Base-by-base conservation (phyloP, 2,888 invertebrate species). In the Mesopsocus fuscifrons region DNA sequence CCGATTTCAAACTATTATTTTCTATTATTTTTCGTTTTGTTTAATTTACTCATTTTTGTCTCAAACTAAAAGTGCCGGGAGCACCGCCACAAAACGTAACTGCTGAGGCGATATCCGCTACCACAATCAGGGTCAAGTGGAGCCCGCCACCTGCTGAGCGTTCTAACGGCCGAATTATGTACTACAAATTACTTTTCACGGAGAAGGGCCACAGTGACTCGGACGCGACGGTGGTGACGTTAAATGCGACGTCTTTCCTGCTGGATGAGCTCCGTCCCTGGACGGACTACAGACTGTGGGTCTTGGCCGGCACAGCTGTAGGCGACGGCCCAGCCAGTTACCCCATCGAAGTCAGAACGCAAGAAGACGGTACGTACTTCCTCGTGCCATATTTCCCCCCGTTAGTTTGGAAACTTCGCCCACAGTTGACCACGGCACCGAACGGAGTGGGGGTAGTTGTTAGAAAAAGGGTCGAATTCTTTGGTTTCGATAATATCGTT, bases 281-380 rank as follows among this genome's bases (percentile, higher is more conserved):
- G 89, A 92, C 92, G 47, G 81, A 87, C 63, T 97, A 97, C 72
- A 79, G 88, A 63, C 80, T 97, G 57, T 91, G 91, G 89, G 85
- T 95, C 57, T 71, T 89, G 54, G 95, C 95, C 50, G 91, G 91
- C 58, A 97, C 95, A 55, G 80, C 79, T 57, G 88, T 94, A 53
- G 97, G 97, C 58, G 91, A 92, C 65, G 95, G 97, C 49, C 95
- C 85, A 49, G 75, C 80, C 56, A 91, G 91, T 54, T 81, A 80
- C 65, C 88, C 89, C 50, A 80, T 92, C 69, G 76, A 78, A 57
- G 81, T 91, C 56, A 81, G 82, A 70, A 95, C 95, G 52, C 85
- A 87, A 61, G 95, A 95, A 81, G 94, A 92, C 78, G 95, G 97
- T 97, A 92, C 80, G 92, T 83, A 53, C 57, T 60, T 57, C 8